Base-by-base conservation (phyloP, 2,797 vertebrate genomes). In the Melopsittacus undulatus region DNA sequence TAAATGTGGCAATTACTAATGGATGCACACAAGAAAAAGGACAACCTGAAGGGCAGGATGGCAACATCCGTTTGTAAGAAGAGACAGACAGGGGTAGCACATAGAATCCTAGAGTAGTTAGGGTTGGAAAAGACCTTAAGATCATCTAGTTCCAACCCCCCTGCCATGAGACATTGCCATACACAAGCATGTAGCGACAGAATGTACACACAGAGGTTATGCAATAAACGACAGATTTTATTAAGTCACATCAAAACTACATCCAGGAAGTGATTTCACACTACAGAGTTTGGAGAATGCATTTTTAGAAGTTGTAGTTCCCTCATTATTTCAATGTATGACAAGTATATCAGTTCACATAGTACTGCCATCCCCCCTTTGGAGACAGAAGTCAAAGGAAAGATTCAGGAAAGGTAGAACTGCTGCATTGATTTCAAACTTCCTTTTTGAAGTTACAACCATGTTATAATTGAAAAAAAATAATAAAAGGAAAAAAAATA, bases 401-500 rank as follows among this genome's bases (percentile, higher is more conserved):
- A 86, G 43, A 69, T 23, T 69, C 43, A 43, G 63, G 68, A 69
- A 86, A 34, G 30, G 24, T 61, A 38, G 48, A 91, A 93, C 27
- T 13, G 11, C 91, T 57, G 62, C 32, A 51, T 5, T 45, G 85
- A 87, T 68, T 64, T 80, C 89, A 84, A 42, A 40, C 32, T 73
- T 89, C 66, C 82, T 91, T 97, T 95, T 70, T 85, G 64, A 74
- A 9, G 90, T 95, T 76, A 61, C 24, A 88, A 22, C 59, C 38
- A 17, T 12, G 7, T 30, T 46, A 43, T 17, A 79, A 69, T 34
- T 2, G 1, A 21, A 56, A 54, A 54, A 52, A 52, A 54, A 18
- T 20, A 61, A 59, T 29, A 36, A 87, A 84, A 76, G 27, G 45
- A 10, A 57, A 54, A 57, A 38, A 90, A 85, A 81, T 79, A 90